Evolutionary conservation across 2,888 invertebrate species (phyloP).

Genomic region (Drosophila buzzatii): DNA sequence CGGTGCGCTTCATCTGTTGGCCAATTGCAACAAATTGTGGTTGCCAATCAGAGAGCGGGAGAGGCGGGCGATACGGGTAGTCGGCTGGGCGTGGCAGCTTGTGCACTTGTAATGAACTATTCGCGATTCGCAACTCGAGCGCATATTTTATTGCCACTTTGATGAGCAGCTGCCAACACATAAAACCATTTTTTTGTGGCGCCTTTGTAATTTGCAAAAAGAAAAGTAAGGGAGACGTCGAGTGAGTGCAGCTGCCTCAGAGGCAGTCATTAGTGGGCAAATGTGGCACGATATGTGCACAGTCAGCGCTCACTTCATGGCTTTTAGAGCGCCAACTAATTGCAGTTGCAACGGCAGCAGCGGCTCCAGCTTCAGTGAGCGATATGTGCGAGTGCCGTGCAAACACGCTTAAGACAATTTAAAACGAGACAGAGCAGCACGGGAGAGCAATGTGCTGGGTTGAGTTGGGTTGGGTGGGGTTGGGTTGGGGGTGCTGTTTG

Average conservation of each 20-base stretch:
- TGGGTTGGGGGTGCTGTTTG: neutral
- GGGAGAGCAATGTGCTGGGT: neutral
- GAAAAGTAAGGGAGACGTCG: neutral
- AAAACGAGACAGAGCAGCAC: constrained; percentile 23
- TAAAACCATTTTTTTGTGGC: constrained; percentile 37
- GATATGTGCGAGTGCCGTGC: constrained; percentile 59
- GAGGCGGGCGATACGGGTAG: neutral
- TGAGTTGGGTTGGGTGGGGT: neutral
- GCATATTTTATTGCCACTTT: constrained; percentile 78
- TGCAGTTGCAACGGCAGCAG: constrained; percentile 33
- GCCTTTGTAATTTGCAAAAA: constrained; percentile 55
- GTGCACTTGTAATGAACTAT: constrained; percentile 53
- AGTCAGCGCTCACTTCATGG: constrained; percentile 58
- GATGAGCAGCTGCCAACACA: constrained; percentile 57
- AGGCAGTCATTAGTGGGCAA: constrained; percentile 55
- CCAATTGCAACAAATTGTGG: constrained; percentile 39
- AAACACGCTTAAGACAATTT: constrained; percentile 76
- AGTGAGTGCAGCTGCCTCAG: constrained; percentile 33
- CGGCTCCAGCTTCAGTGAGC: constrained; percentile 29
- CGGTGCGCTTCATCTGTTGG: constrained; percentile 25
- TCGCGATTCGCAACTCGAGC: constrained; percentile 19
- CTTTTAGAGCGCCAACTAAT: constrained; percentile 69
- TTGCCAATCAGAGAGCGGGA: constrained; percentile 22
- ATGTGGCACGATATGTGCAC: constrained; percentile 33
- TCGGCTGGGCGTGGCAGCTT: neutral